Base-by-base conservation (phyloP, 1,140 invertebrate species). In the Eubasilissa regina region DNA sequence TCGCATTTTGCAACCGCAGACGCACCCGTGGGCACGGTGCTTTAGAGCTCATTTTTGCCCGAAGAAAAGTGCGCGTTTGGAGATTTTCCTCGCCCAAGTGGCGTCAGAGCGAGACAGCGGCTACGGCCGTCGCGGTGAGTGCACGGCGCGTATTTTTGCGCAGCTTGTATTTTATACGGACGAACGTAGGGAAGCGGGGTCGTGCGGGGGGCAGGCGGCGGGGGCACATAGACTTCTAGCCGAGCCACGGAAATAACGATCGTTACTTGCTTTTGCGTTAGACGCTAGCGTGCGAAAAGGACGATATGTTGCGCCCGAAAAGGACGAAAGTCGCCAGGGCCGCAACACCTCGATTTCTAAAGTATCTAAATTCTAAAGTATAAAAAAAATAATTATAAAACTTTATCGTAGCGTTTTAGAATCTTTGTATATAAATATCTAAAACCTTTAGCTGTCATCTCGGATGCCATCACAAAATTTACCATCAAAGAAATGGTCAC, bases 161-260 rank as follows among this genome's bases (percentile, higher is more conserved):
- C 81, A 83, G 79, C 70, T 70, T 35, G 75, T 72, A 62, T 70
- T 83, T 83, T 80, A 79, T 83, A 83, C 72, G 75, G 66, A 75
- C 78, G 58, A 45, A 75, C 78, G 62, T 64, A 79, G 58, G 74
- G 72, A 55, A 35, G 25, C 25, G 25, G 25, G 1, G 25, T 6
- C 72, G 75, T 53, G 68, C 78, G 58, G 45, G 68, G 72, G 62
- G 53, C 77, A 51, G 74, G 72, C 45, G 79, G 75, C 79, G 64
- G 43, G 21, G 58, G 70, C 68, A 73, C 68, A 21, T 73, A 73
- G 68, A 73, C 68, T 73, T 70, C 44, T 62, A 78, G 62, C 76
- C 56, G 68, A 55, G 78, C 58, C 19, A 79, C 81, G 70, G 76
- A 79, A 83, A 80, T 83, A 80, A 77, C 81, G 81, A 83, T 83